A percentile compares a stretch with the other conserved stretches of the same genome.
Evolutionary conservation across 2,113 vertebrate species (phyloP).

Genomic region (Maccullochella peelii): DNA sequence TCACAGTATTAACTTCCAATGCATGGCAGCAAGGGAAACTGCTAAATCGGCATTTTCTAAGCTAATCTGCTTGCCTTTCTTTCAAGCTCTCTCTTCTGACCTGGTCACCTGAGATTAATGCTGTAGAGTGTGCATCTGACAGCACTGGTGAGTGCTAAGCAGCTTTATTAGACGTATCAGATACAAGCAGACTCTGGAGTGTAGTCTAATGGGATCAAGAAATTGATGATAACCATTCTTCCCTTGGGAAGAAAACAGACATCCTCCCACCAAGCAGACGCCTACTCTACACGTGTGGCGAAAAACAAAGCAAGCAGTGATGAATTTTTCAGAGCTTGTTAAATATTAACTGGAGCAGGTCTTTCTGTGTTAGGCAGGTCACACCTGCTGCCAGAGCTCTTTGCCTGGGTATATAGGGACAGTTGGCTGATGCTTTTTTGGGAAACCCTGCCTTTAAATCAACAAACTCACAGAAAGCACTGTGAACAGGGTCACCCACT

Average conservation of each 20-base stretch:
- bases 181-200: conserved; percentile 24
- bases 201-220: conserved; percentile 29
- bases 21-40: conserved; percentile 56
- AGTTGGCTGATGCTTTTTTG: conserved; percentile 37
- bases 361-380: conserved; percentile 37
- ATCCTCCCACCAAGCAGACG: background rate
- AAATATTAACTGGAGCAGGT: conserved; percentile 72
- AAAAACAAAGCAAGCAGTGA: conserved; percentile 59
- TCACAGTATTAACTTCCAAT: conserved; percentile 60
- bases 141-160: conserved; percentile 29
- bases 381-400: conserved; percentile 60
- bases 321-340: conserved; percentile 82
- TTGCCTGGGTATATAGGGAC: conserved; percentile 32
- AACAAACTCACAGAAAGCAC: conserved; percentile 36
- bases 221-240: background rate
- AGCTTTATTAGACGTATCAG: conserved; percentile 57
- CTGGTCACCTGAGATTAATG: conserved; percentile 77
- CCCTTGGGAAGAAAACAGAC: background rate
- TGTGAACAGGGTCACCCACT: background rate
- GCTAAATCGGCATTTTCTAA: conserved; percentile 68
- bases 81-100: conserved; percentile 57
- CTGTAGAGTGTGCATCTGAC: conserved; percentile 34
- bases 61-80: conserved; percentile 78
- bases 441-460: conserved; percentile 21
- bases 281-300: background rate